Evolutionary conservation across 2,113 vertebrate genomes (phyloP).

Genomic region (Calidris pygmaea): DNA sequence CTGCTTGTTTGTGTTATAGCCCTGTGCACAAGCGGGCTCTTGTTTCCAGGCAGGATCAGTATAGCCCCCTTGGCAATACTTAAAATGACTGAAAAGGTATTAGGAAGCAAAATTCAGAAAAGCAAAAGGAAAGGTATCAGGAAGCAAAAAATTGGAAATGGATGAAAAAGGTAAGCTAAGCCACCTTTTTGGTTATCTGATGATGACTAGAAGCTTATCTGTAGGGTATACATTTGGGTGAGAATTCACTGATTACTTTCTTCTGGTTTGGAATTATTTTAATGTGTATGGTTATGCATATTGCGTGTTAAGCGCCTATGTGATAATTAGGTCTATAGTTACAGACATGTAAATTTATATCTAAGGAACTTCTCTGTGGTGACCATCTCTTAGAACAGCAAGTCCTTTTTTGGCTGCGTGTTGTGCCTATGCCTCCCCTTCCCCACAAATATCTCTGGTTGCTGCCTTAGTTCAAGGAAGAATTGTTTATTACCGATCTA

Average conservation of each 20-base stretch:
- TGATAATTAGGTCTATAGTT: neutral
- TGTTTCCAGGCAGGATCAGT: neutral
- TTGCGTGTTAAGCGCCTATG: neutral
- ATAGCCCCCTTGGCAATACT: neutral
- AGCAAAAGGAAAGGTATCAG: neutral
- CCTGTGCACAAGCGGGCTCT: neutral
- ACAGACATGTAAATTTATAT: neutral
- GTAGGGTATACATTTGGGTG: neutral
- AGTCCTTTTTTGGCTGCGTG: neutral
- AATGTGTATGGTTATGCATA: neutral
- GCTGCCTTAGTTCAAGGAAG: neutral
- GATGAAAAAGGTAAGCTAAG: neutral
- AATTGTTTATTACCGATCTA: neutral
- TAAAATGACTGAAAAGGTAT: neutral
- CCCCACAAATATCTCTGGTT: neutral
- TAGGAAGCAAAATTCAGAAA: neutral
- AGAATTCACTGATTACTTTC: neutral
- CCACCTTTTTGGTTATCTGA: neutral
- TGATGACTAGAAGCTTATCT: neutral
- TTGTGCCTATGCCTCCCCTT: neutral
- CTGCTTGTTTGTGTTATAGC: neutral
- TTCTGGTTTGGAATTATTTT: neutral
- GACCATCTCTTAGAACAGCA: neutral
- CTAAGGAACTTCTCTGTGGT: neutral
- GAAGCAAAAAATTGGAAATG: neutral